Evolutionary conservation across 2,113 vertebrate species (phyloP), one percentile per base, ranked within the genome.

Genomic region (Malurus melanocephalus): DNA sequence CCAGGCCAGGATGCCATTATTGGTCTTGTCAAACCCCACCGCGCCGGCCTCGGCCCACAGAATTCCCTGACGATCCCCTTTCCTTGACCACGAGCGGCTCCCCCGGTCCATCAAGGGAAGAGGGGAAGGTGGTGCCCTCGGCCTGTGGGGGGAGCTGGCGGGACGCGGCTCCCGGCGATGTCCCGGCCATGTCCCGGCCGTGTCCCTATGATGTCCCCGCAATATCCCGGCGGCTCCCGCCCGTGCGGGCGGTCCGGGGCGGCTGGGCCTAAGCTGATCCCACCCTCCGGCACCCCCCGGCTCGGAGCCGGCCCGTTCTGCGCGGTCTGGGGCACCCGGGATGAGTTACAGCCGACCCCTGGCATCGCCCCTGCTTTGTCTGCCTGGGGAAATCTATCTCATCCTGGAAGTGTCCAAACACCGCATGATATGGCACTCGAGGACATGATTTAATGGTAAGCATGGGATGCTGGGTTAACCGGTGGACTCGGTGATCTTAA

Each of bases 241-340:
- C 11, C 3, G 9, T 19, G 49, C 13, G 14, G 45, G 59, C 21
- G 26, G 42, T 20, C 22, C 16, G 2, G 51, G 53, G 32, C 27
- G 15, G 61, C 18, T 21, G 61, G 13, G 64, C 26, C 24, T 10
- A 22, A 38, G 20, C 11, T 40, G 1, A 24, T 10, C 5, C 2
- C 13, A 7, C 2, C 0, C 28, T 40, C 42, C 19, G 9, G 28
- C 24, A 22, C 2, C 8, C 10, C 11, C 22, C 12, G 3, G 38
- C 49, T 16, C 8, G 26, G 10, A 26, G 30, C n/a, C 5, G 13
- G 3, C 7, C 19, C 18, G 28, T 51, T 30, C 27, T 27, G 73
- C 15, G 7, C 12, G 32, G 7, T 7, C 13, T 7, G 33, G 24
- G 49, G 1, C 48, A 11, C 0, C 3, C 14, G 24, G 26, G 4